Conservation (phyloP, 1,140 invertebrate genomes). For the Hylaeus volcanicus region DNA sequence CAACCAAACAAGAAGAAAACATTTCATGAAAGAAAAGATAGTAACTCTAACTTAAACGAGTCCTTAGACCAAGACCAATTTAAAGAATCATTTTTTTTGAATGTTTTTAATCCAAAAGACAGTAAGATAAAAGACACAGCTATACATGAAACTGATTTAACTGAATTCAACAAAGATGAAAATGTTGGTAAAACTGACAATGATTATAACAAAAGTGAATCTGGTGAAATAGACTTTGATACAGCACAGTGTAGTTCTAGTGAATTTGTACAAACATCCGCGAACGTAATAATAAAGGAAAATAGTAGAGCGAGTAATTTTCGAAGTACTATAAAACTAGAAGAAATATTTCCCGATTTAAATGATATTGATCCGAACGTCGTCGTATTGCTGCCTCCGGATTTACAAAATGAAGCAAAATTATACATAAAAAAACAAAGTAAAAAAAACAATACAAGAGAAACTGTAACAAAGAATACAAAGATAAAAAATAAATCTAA, state of each 20-base stretch:
- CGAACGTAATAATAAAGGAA: not conserved
- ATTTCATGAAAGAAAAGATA: not conserved
- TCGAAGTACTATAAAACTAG: constrained; percentile 61
- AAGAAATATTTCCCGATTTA: constrained; percentile 81
- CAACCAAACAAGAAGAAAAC: constrained; percentile 32
- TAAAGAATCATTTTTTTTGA: constrained; percentile 74
- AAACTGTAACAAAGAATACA: constrained; percentile 31
- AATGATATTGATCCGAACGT: constrained; percentile 76
- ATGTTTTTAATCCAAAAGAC: constrained; percentile 66
- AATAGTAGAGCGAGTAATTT: not conserved
- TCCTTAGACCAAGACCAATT: constrained; percentile 65
- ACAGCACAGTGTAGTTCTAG: not conserved
- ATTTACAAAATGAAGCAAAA: constrained; percentile 75
- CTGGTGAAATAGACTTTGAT: not conserved
- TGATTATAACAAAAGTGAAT: not conserved
- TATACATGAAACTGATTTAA: constrained; percentile 54
- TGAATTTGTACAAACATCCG: not conserved
- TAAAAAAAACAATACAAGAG: constrained; percentile 50
- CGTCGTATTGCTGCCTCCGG: constrained; percentile 72
- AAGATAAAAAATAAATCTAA: constrained; percentile 56
- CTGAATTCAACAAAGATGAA: constrained; percentile 3
- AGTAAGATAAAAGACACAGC: constrained; percentile 35
- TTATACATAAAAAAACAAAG: constrained; percentile 66
- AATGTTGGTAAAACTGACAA: not conserved
- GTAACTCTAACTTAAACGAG: not conserved